Percentiles rank a stretch among this genome's conserved stretches.
Evolutionary conservation across 2,888 invertebrate species (phyloP).

Genomic region (Formica aserva): DNA sequence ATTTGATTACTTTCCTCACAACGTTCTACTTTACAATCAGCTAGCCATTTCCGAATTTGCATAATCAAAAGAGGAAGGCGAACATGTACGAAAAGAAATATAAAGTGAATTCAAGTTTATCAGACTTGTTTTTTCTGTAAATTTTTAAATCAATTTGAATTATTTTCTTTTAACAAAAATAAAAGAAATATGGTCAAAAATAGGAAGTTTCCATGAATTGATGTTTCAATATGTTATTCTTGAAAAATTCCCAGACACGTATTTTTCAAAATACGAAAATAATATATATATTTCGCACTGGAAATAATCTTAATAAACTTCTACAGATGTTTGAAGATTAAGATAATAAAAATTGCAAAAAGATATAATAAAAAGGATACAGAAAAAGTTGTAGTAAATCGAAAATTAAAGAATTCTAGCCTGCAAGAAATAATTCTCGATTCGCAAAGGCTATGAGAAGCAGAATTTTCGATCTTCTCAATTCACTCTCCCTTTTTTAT

Average conservation of each 20-base stretch:
- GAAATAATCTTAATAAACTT: background rate
- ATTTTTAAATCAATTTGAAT: background rate
- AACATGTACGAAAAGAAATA: background rate
- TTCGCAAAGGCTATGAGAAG: conserved; percentile 45
- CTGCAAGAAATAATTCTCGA: conserved; percentile 55
- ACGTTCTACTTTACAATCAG: conserved; percentile 71
- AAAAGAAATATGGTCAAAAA: background rate
- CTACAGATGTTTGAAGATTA: background rate
- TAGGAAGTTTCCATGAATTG: background rate
- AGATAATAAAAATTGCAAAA: background rate
- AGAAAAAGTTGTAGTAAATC: background rate
- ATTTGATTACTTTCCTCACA: conserved; percentile 77
- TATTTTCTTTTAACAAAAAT: background rate
- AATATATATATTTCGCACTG: background rate
- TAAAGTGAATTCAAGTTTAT: background rate
- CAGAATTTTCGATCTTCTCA: conserved; percentile 32
- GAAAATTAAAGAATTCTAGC: conserved; percentile 41
- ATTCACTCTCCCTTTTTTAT: conserved; percentile 17
- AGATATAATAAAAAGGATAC: background rate
- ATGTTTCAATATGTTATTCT: background rate
- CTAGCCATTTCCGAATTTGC: conserved; percentile 36
- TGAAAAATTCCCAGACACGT: background rate
- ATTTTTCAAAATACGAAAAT: background rate
- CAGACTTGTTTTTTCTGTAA: background rate
- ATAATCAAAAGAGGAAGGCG: conserved; percentile 18